Base-by-base conservation (phyloP, 2,888 invertebrate species). In the Diadegma fenestrale region DNA sequence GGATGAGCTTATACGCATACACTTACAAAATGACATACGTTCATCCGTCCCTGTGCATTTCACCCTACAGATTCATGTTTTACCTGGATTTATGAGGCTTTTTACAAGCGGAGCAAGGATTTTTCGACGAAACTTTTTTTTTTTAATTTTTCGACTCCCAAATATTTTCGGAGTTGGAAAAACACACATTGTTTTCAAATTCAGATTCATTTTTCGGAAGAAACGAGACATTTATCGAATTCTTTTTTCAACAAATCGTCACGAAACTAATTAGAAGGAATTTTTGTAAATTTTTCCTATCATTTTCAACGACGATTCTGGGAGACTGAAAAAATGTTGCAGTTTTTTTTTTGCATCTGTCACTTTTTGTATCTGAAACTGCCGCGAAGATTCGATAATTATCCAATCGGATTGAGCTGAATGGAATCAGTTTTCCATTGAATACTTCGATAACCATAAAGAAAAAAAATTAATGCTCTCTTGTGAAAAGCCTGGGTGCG, bases 1-100 rank as follows among this genome's bases (percentile, higher is more conserved):
- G 73, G 68, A 78, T 75, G 77, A 71, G 84, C 79, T 80, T 48
- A 71, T 76, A 48, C 72, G 66, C 83, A 33, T 66, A 43, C 37
- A 68, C 83, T 22, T 26, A 22, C 58, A 22, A 37, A 37, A 66
- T n/a, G 54, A 51, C 68, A 43, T 26, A 43, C 66, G 41, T 68
- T 58, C 61, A 61, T 54, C 26, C 51, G 26, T 26, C 58, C 66
- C 66, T 41, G 14, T 51, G 17, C 71, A 37, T 54, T 41, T 72
- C 7, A 19, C 22, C 5, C n/a, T 54, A 37, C 5, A 54, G 41
- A 54, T 37, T 54, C 54, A 22, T 54, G 37, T 48, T 71, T 72
- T 30, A 33, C 30, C n/a, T n/a, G 48, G 26, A 45, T 33, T 48
- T 30, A 51, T 48, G 48, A 71, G 45, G 51, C 48, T 33, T 48